Percentiles rank a stretch among this genome's conserved stretches.
Evolutionary conservation across 92 coral and sea anemone genomes (phyloP).

Genomic region (Micromussa lordhowensis): DNA sequence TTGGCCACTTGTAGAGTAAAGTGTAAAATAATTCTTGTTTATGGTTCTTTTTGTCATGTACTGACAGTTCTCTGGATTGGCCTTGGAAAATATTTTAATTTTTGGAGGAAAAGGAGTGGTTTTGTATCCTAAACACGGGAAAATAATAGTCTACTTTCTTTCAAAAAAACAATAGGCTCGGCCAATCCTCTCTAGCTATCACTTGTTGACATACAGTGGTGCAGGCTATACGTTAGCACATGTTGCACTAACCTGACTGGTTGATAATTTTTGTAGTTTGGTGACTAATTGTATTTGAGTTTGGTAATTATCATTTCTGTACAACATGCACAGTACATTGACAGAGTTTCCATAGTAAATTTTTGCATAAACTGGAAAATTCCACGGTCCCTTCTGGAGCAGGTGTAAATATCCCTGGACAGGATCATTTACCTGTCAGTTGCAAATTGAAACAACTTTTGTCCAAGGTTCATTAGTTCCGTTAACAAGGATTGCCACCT

Average conservation of each 20-base stretch:
- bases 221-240: neutral
- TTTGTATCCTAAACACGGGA: neutral
- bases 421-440: neutral
- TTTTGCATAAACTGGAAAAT: neutral
- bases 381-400: neutral
- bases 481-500: neutral
- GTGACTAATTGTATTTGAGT: neutral
- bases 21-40: neutral
- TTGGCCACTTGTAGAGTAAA: neutral
- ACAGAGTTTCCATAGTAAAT: neutral
- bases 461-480: neutral
- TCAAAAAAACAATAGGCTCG: neutral
- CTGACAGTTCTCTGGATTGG: neutral
- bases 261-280: neutral
- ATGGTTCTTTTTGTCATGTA: neutral
- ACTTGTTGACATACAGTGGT: neutral
- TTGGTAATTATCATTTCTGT: neutral
- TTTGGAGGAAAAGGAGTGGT: constrained; percentile 5
- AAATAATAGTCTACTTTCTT: neutral
- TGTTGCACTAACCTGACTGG: neutral
- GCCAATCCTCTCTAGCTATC: neutral
- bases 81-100: neutral
- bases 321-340: neutral
- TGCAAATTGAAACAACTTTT: neutral
- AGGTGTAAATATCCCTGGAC: neutral